Conservation (phyloP, 2,888 invertebrate species). For the Tachina grossa region DNA sequence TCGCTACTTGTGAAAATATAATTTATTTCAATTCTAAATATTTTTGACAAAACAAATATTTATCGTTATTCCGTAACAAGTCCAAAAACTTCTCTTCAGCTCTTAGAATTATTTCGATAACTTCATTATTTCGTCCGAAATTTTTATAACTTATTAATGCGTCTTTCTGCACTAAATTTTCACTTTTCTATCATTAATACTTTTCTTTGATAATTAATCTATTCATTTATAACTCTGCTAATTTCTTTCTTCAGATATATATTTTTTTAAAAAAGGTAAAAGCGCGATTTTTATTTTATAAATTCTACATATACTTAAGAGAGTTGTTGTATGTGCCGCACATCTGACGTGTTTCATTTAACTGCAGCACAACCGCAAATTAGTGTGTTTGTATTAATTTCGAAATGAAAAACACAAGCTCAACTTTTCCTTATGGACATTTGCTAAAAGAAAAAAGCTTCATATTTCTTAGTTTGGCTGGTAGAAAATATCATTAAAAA, state of each 20-base stretch:
- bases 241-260: not conserved
- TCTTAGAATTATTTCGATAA: too few species aligned
- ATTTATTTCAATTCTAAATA: too few species aligned
- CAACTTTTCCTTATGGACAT: slow-evolving; percentile 39
- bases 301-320: slow-evolving; percentile 47
- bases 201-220: not conserved
- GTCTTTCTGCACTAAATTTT: too few species aligned
- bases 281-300: slow-evolving; percentile 9
- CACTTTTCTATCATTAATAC: not conserved
- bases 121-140: too few species aligned
- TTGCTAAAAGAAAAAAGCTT: slow-evolving; percentile 37
- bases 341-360: slow-evolving; percentile 44
- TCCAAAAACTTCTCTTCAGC: too few species aligned
- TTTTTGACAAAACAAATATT: too few species aligned
- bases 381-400: slow-evolving; percentile 4
- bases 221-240: not conserved
- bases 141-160: too few species aligned
- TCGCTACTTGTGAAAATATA: too few species aligned
- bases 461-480: slow-evolving; percentile 30
- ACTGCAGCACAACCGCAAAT: slow-evolving; percentile 15
- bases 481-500: not conserved
- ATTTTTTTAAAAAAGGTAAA: slow-evolving; percentile 1
- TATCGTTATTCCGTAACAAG: too few species aligned
- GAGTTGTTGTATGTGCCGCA: slow-evolving; percentile 44
- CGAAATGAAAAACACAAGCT: not conserved